These are phyloP conservation scores for Vidua macroura DNA, from an alignment of 2,113 vertebrate genomes.

Conservation along the genomic window DNA sequence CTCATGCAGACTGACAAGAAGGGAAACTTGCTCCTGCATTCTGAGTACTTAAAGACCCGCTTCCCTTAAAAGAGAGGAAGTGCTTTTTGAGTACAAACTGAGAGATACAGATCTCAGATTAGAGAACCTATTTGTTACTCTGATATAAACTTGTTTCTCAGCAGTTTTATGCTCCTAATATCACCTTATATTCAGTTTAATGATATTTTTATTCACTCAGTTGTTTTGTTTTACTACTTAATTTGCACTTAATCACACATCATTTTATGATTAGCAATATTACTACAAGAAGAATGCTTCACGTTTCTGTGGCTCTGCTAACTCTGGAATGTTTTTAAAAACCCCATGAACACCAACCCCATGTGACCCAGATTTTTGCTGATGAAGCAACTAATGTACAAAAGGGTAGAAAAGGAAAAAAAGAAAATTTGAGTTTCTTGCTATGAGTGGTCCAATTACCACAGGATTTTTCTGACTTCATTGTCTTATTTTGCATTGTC, in stretches of 20 bases:
- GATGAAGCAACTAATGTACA: not conserved
- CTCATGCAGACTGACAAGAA: slow-evolving; percentile 49
- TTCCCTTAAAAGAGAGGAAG: slow-evolving; percentile 27
- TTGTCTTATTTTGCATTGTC: not conserved
- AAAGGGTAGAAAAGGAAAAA: not conserved
- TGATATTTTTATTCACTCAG: slow-evolving; percentile 17
- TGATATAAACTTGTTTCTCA: slow-evolving; percentile 8
- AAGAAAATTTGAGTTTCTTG: not conserved
- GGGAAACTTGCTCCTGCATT: slow-evolving; percentile 8
- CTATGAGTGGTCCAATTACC: not conserved
- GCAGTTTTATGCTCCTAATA: not conserved
- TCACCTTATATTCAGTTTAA: slow-evolving; percentile 8
- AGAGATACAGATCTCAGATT: slow-evolving; percentile 20
- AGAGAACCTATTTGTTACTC: not conserved
- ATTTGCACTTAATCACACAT: slow-evolving; percentile 29
- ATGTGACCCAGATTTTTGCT: not conserved
- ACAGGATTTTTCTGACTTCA: not conserved
- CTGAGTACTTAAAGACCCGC: not conserved
- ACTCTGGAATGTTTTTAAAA: not conserved
- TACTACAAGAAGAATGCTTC: not conserved
- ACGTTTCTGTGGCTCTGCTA: not conserved
- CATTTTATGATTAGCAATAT: slow-evolving; percentile 22
- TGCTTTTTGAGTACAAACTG: not conserved
- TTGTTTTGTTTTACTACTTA: slow-evolving; percentile 46
- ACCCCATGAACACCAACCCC: not conserved